Percentiles rank a stretch among this genome's conserved stretches.
Evolutionary conservation across 2,113 vertebrate species (phyloP).

Genomic region (Protobothrops mucrosquamatus): DNA sequence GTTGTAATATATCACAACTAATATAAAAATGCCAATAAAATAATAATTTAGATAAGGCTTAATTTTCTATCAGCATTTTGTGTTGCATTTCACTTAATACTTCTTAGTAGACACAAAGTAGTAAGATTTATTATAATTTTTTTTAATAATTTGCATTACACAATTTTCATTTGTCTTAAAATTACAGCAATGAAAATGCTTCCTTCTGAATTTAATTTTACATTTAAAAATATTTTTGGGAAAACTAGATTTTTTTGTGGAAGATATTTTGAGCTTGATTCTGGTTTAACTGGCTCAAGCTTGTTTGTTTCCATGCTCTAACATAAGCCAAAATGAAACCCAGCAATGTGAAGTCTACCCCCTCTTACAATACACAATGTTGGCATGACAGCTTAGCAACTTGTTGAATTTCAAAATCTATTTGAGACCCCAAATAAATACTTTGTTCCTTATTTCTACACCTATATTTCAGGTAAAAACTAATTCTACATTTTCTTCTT

Average conservation of each 20-base stretch:
- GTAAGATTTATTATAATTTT: neutral
- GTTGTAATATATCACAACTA: neutral
- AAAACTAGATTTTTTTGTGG: neutral
- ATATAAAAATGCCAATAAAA: neutral
- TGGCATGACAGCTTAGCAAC: neutral
- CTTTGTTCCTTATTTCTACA: neutral
- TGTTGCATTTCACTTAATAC: neutral
- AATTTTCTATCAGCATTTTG: neutral
- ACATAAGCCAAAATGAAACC: neutral
- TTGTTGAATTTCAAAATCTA: neutral
- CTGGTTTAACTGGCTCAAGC: neutral
- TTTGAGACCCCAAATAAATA: neutral
- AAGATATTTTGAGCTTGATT: neutral
- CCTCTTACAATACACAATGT: neutral
- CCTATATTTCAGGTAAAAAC: neutral
- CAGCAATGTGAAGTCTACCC: neutral
- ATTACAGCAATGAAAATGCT: neutral
- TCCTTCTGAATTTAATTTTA: neutral
- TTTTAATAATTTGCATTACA: neutral
- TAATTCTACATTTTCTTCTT: neutral
- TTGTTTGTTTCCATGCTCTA: neutral
- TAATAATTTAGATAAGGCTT: neutral
- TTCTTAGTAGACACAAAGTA: neutral
- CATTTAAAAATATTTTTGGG: neutral
- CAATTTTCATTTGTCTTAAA: neutral